Base-by-base conservation (phyloP, 2,797 vertebrate species). In the Pseudocheirus occidentalis region DNA sequence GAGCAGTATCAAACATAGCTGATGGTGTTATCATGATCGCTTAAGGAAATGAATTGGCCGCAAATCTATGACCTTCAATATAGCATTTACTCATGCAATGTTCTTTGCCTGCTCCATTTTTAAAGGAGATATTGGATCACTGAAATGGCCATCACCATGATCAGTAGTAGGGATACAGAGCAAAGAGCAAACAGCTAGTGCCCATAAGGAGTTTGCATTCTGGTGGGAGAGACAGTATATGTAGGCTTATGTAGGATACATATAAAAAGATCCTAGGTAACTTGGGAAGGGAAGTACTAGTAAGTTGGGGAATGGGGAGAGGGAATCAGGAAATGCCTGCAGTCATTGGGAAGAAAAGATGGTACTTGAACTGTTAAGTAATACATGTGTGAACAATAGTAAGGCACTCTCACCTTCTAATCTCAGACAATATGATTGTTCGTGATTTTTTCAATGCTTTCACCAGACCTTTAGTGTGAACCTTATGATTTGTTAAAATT, bases 11-110 rank as follows among this genome's bases (percentile, higher is more conserved):
- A 87, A 50, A 50, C 27, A 12, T 11, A 52, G 53, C 50, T n/a
- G n/a, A 92, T 29, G 27, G 73, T 58, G 29, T 52, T 62, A 46
- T 62, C 81, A n/a, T 0, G 21, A 62, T 92, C 4, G 53, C 27
- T 27, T 28, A 1, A 0, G 16, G 0, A 28, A 46, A 81, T n/a
- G 11, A 89, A 53, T 50, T 55, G 93, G 55, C 55, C 92, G 55
- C 95, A 50, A 90, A 54, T 94, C 66, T 90, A 56, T 95, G 58
- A 91, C 7, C 10, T 2, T 53, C 46, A 93, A 90, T 58, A 16
- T 50, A 87, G 66, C 62, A 73, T 73, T 73, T 73, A 73, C 62
- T 73, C 62, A 66, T 66, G 34, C 73, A 81, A 18, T n/a, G 58
- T 90, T 94, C 81, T 94, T 92, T 55, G 12, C 34, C 28, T n/a